A percentile compares a stretch with the other conserved stretches of the same genome.
Evolutionary conservation across 2,113 vertebrate species (phyloP).

Genomic region (Rhabdomys dilectus): DNA sequence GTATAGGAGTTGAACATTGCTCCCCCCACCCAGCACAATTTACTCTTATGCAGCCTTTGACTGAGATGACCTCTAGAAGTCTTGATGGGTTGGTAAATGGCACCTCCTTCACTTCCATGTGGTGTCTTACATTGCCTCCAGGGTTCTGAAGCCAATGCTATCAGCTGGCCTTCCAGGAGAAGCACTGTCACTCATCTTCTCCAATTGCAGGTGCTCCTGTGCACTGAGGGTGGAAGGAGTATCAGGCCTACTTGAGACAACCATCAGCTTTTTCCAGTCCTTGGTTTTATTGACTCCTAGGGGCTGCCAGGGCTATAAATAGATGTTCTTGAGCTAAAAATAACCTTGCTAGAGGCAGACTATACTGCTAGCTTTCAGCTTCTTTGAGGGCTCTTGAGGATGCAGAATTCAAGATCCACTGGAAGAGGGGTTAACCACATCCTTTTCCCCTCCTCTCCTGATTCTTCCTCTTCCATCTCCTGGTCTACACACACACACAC

Average conservation of each 20-base stretch:
- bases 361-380: background rate
- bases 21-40: rapidly evolving
- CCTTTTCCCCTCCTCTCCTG: background rate
- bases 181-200: background rate
- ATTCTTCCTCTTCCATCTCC: background rate
- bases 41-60: rapidly evolving
- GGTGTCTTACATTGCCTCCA: background rate
- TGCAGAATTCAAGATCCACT: background rate
- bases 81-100: background rate
- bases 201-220: background rate
- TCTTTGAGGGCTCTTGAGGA: slow-evolving; percentile 1
- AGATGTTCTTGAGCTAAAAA: slow-evolving; percentile 79
- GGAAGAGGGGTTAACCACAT: background rate
- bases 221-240: rapidly evolving
- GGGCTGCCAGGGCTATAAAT: slow-evolving; percentile 75
- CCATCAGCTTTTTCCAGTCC: background rate
- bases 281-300: slow-evolving; percentile 41
- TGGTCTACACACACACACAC: rapidly evolving
- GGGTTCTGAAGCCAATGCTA: background rate
- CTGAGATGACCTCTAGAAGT: background rate
- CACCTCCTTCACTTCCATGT: too few species aligned
- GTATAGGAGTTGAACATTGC: too few species aligned
- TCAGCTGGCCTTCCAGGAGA: background rate
- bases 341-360: slow-evolving; percentile 21
- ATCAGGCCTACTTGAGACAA: rapidly evolving